phyloP scores from a whole-genome alignment of 2,888 invertebrate genomes.

The Drosophila setosimentum region DNA sequence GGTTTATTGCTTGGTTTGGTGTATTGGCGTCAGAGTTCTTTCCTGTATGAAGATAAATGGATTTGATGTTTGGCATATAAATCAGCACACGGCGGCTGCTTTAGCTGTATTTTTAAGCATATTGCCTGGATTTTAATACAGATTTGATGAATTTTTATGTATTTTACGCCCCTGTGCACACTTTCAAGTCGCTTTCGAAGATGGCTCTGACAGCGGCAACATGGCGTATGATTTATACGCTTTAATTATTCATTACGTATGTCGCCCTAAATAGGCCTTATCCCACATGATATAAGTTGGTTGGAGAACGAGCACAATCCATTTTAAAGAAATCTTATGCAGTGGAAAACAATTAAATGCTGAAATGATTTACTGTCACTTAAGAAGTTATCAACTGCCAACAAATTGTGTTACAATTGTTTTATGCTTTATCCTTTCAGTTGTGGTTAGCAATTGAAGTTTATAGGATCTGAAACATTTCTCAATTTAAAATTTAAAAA shows the following conservation, averaged over 20 bases:
- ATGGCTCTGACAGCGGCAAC: conserved; percentile 50
- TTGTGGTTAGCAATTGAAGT: not conserved
- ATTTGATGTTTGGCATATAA: conserved; percentile 76
- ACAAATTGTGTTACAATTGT: conserved; percentile 8
- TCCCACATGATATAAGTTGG: not conserved
- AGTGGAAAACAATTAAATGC: not conserved
- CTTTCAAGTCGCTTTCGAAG: conserved; percentile 56
- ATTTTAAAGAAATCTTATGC: not conserved
- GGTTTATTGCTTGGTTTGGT: conserved; percentile 1
- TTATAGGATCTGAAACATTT: not conserved
- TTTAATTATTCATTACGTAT: conserved; percentile 71
- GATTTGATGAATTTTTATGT: conserved; percentile 40
- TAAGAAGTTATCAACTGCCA: not conserved
- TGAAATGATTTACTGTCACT: not conserved
- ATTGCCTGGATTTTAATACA: conserved; percentile 50
- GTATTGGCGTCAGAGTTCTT: conserved; percentile 17
- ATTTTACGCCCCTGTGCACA: conserved; percentile 58
- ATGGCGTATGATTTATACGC: conserved; percentile 72
- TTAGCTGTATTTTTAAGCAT: conserved; percentile 55
- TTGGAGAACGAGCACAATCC: not conserved
- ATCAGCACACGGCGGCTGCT: conserved; percentile 53
- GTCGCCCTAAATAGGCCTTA: conserved; percentile 24
- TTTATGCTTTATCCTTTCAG: not conserved
- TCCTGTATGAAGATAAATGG: conserved; percentile 78
- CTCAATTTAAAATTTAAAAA: not conserved